phyloP scores from a whole-genome alignment of 1,140 invertebrate genomes.

The Drosophila dunni region DNA sequence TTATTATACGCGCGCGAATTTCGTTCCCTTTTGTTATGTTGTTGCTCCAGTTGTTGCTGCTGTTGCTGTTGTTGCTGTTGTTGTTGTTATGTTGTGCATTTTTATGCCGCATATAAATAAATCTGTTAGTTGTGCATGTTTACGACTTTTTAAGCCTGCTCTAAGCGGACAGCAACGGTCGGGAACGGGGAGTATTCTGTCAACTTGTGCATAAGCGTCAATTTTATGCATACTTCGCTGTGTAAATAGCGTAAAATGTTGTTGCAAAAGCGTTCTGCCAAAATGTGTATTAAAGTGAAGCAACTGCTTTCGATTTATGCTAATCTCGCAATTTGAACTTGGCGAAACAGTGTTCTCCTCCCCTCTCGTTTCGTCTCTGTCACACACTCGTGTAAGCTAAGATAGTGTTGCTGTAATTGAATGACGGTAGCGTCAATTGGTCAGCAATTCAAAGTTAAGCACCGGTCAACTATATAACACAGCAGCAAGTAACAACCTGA shows the following conservation, averaged over 20 bases:
- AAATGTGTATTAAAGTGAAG: constrained; percentile 32
- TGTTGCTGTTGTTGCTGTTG: constrained; percentile 26
- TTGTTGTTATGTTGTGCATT: constrained; percentile 65
- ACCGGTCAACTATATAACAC: constrained; percentile 44
- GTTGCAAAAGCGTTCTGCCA: constrained; percentile 58
- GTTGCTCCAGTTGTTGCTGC: constrained; percentile 31
- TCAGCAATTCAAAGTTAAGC: constrained; percentile 55
- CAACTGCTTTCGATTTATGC: constrained; percentile 64
- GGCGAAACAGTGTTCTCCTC: background rate
- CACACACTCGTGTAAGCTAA: background rate
- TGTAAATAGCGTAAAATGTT: constrained; percentile 82
- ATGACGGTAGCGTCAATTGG: constrained; percentile 57
- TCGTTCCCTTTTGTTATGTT: constrained; percentile 63
- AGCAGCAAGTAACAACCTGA: constrained; percentile 5
- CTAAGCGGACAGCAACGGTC: background rate
- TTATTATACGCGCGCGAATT: constrained; percentile 71
- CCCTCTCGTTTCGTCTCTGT: too few species aligned
- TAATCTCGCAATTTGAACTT: constrained; percentile 58
- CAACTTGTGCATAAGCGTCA: constrained; percentile 78
- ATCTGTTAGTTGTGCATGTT: constrained; percentile 83
- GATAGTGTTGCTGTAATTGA: constrained; percentile 39
- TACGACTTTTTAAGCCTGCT: constrained; percentile 78
- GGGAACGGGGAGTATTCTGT: constrained; percentile 17
- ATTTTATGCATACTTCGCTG: constrained; percentile 81
- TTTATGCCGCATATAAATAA: constrained; percentile 83